Evolutionary conservation across 2,797 vertebrate genomes (phyloP).

Genomic region (Gila robusta): DNA sequence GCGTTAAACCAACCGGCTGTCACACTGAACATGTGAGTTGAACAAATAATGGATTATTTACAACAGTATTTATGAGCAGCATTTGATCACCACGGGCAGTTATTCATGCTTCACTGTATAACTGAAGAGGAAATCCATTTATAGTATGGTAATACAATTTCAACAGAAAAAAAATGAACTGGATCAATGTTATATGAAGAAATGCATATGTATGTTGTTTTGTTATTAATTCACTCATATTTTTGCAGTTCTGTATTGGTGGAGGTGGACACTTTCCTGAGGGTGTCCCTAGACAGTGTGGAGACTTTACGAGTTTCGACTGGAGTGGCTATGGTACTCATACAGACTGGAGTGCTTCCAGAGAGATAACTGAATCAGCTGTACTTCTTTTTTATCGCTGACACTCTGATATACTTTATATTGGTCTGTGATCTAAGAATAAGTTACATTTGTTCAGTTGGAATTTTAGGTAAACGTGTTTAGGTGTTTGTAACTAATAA

Average conservation of each 20-base stretch:
- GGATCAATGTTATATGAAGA: not conserved
- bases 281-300: not conserved
- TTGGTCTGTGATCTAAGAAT: not conserved
- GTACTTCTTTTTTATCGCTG: constrained; percentile 14
- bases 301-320: not conserved
- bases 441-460: too few relatives aligned
- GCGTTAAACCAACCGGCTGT: constrained; percentile 70
- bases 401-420: not conserved
- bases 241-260: constrained; percentile 1
- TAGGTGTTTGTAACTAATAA: not conserved
- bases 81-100: not conserved
- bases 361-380: not conserved
- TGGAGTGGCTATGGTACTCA: not conserved
- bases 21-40: constrained; percentile 71
- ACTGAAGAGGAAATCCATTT: not conserved
- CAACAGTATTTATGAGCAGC: not conserved
- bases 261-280: constrained; percentile 2
- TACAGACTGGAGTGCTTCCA: not conserved
- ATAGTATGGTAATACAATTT: not conserved
- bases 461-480: not conserved
- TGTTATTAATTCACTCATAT: constrained; percentile 34
- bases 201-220: not conserved
- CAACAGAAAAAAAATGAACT: too few relatives aligned
- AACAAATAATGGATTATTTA: constrained; percentile 36
- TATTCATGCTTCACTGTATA: not conserved